phyloP scores from a whole-genome alignment of 2,888 invertebrate genomes.

The Syrphus vitripennis region DNA sequence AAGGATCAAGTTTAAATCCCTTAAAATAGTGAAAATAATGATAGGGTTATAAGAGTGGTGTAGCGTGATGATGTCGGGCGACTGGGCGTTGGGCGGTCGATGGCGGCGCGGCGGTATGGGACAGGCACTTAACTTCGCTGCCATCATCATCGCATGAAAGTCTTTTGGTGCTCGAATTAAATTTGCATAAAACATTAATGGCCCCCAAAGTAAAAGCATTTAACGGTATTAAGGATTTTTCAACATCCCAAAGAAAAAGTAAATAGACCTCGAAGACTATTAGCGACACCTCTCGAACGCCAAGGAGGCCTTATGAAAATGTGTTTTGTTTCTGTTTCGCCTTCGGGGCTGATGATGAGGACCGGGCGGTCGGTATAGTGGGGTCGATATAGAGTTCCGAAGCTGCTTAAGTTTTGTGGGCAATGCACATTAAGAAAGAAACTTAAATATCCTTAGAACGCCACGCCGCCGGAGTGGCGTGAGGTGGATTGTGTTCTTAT shows the following conservation, averaged over 20 bases:
- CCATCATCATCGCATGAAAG: constrained; percentile 5
- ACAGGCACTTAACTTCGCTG: constrained; percentile 24
- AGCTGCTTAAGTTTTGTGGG: constrained; percentile 54
- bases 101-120: not conserved
- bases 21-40: constrained; percentile 63
- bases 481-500: constrained; percentile 12
- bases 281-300: constrained; percentile 65
- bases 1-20: constrained; percentile 57
- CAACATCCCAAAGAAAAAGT: constrained; percentile 52
- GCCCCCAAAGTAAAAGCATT: constrained; percentile 67
- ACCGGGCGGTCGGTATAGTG: not conserved
- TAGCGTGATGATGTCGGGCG: not conserved
- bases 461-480: not conserved
- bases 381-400: not conserved
- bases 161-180: constrained; percentile 49
- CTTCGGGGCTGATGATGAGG: not conserved
- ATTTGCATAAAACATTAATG: constrained; percentile 72
- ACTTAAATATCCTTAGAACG: constrained; percentile 53
- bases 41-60: constrained; percentile 29
- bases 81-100: too few relatives aligned
- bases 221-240: constrained; percentile 70
- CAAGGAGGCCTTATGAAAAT: constrained; percentile 47
- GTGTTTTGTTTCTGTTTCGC: constrained; percentile 43
- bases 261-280: constrained; percentile 68
- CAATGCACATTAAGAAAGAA: constrained; percentile 64